Evolutionary conservation across 1,140 invertebrate species (phyloP), one percentile per base, ranked within the genome.

Genomic region (Diplogasteroides magnus): DNA sequence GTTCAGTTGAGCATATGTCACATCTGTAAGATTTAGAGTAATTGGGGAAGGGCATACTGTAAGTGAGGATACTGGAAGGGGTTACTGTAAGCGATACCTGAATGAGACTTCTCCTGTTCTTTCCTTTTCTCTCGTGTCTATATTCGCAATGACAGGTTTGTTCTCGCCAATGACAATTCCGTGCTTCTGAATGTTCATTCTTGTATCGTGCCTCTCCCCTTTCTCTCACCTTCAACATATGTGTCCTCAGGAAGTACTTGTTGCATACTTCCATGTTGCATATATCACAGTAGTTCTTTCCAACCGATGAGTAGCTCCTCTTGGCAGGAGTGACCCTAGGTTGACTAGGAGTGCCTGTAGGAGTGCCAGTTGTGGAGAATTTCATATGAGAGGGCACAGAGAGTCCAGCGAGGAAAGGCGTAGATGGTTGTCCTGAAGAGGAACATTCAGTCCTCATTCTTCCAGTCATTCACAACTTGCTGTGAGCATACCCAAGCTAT

Each of bases 261-360:
- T 98, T 98, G 85, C 96, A 98, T 32, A 97, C 82, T 74, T 98
- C 94, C 86, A 98, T 99, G 85, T 98, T 97, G 85, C 97, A 99
- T 69, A 98, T 94, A 83, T 97, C 94, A 84, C 97, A 99, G 80
- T 94, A 97, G 78, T 93, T 93, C 60, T 86, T 78, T 80, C 87
- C 82, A 73, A 85, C 83, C 58, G 87, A 86, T 23, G 85, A 86
- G 64, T 87, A 83, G 73, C 86, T 86, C 19, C 83, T 64, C 57
- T 80, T 79, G 37, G 71, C 69, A 23, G 70, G 23, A 26, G 73
- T 74, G 3, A n/a, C n/a, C n/a, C n/a, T n/a, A n/a, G n/a, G n/a
- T n/a, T n/a, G n/a, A n/a, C n/a, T n/a, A n/a, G n/a, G n/a, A n/a
- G n/a, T n/a, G n/a, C n/a, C n/a, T n/a, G n/a, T n/a, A n/a, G n/a